A percentile compares a stretch with the other conserved stretches of the same genome.
Evolutionary conservation across 2,797 vertebrate species (phyloP).

Genomic region (Crax fasciolata): DNA sequence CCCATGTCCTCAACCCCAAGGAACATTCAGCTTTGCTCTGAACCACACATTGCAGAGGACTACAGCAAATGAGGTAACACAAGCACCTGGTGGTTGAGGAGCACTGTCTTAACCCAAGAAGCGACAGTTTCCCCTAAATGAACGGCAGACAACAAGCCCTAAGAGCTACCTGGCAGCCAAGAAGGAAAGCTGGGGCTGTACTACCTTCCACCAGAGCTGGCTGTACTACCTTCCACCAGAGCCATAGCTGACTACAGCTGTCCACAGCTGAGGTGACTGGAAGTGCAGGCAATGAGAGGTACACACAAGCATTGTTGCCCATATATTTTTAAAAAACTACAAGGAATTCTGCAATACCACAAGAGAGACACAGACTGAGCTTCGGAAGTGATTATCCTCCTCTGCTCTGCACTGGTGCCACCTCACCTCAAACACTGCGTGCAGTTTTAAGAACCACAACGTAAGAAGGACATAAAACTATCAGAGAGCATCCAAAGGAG

Average conservation of each 20-base stretch:
- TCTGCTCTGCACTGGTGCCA: not conserved
- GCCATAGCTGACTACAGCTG: not conserved
- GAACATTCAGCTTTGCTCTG: not conserved
- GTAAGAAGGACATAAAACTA: not conserved
- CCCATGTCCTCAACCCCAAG: not conserved
- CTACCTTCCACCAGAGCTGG: not conserved
- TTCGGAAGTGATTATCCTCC: not conserved
- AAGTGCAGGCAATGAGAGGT: not conserved
- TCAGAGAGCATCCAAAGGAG: not conserved
- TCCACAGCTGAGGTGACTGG: not conserved
- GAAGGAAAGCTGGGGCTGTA: not conserved
- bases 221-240: not conserved
- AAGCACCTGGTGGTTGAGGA: not conserved
- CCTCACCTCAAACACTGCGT: not conserved
- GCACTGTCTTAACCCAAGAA: not conserved
- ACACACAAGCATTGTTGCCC: not conserved
- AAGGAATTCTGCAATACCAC: not conserved
- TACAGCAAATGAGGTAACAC: not conserved
- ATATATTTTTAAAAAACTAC: fast-evolving
- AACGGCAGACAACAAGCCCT: not conserved
- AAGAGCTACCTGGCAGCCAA: not conserved
- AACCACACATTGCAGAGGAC: not conserved
- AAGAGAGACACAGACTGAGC: not conserved
- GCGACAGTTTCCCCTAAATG: fast-evolving
- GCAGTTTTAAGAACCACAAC: not conserved